phyloP scores from a whole-genome alignment of 2,113 vertebrate genomes.

The Agelaius tricolor region DNA sequence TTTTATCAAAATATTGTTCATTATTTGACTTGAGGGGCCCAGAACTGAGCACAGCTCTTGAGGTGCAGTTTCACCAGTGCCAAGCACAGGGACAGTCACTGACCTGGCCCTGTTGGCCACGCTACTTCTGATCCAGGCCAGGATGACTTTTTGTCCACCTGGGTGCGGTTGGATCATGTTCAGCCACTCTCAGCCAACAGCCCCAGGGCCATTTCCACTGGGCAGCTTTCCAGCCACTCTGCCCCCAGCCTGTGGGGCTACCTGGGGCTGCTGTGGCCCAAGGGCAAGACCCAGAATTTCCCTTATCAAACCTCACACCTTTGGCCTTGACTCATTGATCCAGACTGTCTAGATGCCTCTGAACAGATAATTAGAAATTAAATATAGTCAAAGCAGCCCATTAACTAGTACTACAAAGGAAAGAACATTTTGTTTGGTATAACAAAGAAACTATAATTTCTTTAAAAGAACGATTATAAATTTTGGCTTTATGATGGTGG shows the following conservation, averaged over 20 bases:
- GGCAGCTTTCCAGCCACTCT: background rate
- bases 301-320: background rate
- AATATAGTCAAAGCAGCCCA: background rate
- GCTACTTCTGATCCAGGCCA: background rate
- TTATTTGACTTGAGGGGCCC: background rate
- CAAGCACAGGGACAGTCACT: accelerated
- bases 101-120: background rate
- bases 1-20: background rate
- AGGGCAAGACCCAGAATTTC: background rate
- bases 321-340: too few relatives aligned
- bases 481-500: background rate
- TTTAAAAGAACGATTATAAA: background rate
- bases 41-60: accelerated
- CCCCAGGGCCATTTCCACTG: accelerated
- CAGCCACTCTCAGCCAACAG: accelerated
- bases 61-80: background rate
- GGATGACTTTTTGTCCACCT: background rate
- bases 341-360: background rate
- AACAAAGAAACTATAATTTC: background rate
- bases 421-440: accelerated
- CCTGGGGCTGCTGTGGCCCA: background rate
- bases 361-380: background rate
- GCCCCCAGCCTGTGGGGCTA: accelerated
- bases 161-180: accelerated
- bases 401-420: background rate